Base-by-base conservation (phyloP, 2,888 invertebrate genomes). In the Temnothorax unifasciatus region DNA sequence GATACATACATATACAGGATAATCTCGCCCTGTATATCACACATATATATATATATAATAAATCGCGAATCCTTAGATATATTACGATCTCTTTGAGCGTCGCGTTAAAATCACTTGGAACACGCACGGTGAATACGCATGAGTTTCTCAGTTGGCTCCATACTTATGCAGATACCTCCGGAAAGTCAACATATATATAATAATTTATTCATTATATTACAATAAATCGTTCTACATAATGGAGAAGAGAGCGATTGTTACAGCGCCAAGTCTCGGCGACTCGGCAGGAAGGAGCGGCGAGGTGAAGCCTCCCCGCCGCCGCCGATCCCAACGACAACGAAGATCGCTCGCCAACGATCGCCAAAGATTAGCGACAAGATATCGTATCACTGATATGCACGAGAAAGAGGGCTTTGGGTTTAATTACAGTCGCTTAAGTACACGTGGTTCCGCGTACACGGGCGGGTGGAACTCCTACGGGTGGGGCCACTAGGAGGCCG, bases 401-500 rank as follows among this genome's bases (percentile, higher is more conserved):
- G 84, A 66, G 63, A 69, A 54, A 71, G 71, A 71, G 71, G 82
- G 90, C 92, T 93, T 93, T 93, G 92, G 92, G 88, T 92, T 92
- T 87, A 88, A 91, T 92, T 90, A 87, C 85, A 90, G 88, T 89
- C 88, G 86, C 83, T 94, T 94, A 94, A 94, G 94, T 94, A 94
- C 94, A 91, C 92, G 93, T 88, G 91, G 91, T 90, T 86, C 91
- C 86, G 86, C 90, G 88, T 81, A 84, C 66, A 66, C 87, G 82
- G 87, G 44, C 15, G 57, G 25, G 25, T 29, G 41, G 47, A 50
- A 47, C 59, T 29, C 34, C 34, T 73, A 63, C 44, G 54, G 82
- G 82, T 87, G 88, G 86, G 86, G 91, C 92, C 93, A 95, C 96
- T 97, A 97, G 96, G 97, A 97, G 57, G 97, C 96, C 86, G 97